These are phyloP conservation scores for Brachionus koreanus DNA, from an alignment of 1,140 invertebrate species.

Conservation along the genomic window DNA sequence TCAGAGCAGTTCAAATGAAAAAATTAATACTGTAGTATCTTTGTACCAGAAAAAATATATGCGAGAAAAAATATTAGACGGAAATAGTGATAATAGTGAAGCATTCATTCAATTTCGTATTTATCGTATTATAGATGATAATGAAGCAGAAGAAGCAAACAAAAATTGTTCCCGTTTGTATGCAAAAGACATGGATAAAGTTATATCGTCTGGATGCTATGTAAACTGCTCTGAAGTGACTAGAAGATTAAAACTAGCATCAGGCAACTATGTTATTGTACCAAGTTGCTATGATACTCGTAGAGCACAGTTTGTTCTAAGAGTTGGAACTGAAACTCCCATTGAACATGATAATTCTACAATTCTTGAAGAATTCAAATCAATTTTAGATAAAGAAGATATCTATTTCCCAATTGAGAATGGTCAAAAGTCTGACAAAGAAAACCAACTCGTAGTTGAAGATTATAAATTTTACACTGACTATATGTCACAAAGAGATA, in stretches of 20 bases:
- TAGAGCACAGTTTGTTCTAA: conserved; percentile 63
- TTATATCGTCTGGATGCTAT: conserved; percentile 52
- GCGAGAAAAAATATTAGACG: not conserved
- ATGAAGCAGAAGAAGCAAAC: not conserved
- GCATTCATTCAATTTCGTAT: not conserved
- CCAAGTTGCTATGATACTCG: conserved; percentile 65
- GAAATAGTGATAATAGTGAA: not conserved
- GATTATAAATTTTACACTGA: not conserved
- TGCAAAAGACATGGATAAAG: not conserved
- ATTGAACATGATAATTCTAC: not conserved
- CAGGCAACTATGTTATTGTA: conserved; percentile 65
- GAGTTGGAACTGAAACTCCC: conserved; percentile 60
- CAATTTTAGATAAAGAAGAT: not conserved
- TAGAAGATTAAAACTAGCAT: conserved; percentile 53
- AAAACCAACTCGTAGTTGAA: not conserved
- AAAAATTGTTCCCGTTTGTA: conserved; percentile 15
- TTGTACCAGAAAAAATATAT: not conserved
- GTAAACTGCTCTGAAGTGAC: conserved; percentile 56
- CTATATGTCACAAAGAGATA: not conserved
- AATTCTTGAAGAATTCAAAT: conserved; percentile 18
- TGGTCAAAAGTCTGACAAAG: not conserved
- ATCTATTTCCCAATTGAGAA: not conserved
- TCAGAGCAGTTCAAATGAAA: not conserved
- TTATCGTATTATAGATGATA: not conserved
- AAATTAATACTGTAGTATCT: not conserved